Conservation (phyloP, 1,140 invertebrate species). For the Thaumetopoea pityocampa region DNA sequence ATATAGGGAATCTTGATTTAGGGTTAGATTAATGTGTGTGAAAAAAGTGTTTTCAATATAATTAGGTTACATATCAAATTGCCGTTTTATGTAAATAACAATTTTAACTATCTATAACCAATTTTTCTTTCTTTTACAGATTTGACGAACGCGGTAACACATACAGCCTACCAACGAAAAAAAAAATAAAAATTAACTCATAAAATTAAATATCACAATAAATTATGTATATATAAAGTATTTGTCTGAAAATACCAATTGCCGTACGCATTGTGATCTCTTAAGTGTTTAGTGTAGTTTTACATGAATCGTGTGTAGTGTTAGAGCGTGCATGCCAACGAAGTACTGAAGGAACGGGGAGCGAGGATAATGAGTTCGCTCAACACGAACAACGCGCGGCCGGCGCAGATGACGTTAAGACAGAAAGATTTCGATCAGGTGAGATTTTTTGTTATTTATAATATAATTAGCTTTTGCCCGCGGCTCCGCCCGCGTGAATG, state of each 20-base stretch:
- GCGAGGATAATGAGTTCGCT: constrained; percentile 42
- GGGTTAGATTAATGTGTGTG: too few relatives aligned
- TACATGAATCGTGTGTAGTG: constrained; percentile 28
- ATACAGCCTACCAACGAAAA: constrained; percentile 16
- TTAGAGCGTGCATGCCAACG: not conserved
- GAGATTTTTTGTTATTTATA: constrained; percentile 22
- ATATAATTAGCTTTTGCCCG: too few relatives aligned
- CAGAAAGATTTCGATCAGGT: constrained; percentile 91
- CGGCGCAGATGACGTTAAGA: constrained; percentile 79
- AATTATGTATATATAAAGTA: constrained; percentile 54
- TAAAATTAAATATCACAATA: constrained; percentile 25
- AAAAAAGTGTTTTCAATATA: too few relatives aligned
- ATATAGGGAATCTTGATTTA: too few relatives aligned
- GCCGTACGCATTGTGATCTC: constrained; percentile 52
- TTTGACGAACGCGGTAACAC: constrained; percentile 26
- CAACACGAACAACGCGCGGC: constrained; percentile 32
- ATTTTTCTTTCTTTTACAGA: constrained; percentile 35
- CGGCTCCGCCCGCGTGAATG: too few relatives aligned
- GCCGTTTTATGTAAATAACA: not conserved
- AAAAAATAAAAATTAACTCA: constrained; percentile 17
- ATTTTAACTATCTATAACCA: not conserved
- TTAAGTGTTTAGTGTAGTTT: constrained; percentile 43
- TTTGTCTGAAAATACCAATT: too few relatives aligned
- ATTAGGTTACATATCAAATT: not conserved
- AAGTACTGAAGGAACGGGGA: constrained; percentile 22